phyloP scores from a whole-genome alignment of 2,888 invertebrate genomes.

The Drosophila atripex region DNA sequence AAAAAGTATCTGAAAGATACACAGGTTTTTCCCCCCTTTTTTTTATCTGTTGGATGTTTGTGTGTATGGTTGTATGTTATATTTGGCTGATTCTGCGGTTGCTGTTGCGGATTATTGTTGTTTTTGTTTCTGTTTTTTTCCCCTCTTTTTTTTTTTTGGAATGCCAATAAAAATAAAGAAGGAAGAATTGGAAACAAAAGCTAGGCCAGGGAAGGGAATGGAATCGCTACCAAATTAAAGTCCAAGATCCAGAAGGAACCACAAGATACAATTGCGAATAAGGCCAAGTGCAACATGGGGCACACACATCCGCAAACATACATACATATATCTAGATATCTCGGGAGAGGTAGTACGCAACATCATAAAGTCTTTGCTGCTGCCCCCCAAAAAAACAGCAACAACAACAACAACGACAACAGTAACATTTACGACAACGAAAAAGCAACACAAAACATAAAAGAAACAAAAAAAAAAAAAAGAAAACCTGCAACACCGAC shows the following conservation, averaged over 20 bases:
- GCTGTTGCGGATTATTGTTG: slow-evolving; percentile 6
- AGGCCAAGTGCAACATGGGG: slow-evolving; percentile 76
- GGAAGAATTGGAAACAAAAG: too few species aligned
- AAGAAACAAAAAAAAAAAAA: slow-evolving; percentile 2
- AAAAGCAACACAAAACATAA: slow-evolving; percentile 4
- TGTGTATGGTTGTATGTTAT: slow-evolving; percentile 8
- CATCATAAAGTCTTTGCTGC: slow-evolving; percentile 40
- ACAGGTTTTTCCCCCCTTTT: slow-evolving; percentile 35
- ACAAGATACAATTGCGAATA: slow-evolving; percentile 51
- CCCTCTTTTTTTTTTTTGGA: slow-evolving; percentile 38
- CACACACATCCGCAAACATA: too few species aligned
- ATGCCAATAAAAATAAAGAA: slow-evolving; percentile 46
- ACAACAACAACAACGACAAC: neutral
- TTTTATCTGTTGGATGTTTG: neutral
- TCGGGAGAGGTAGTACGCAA: slow-evolving; percentile 37
- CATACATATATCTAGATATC: slow-evolving; percentile 12
- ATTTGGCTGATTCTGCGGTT: slow-evolving; percentile 31
- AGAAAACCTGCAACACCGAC: slow-evolving; percentile 47
- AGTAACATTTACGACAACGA: slow-evolving; percentile 3
- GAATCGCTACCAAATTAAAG: slow-evolving; percentile 56
- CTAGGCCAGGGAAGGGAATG: slow-evolving; percentile 41
- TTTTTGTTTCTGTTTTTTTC: slow-evolving; percentile 15
- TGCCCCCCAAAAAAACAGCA: slow-evolving; percentile 27
- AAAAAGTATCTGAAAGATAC: slow-evolving; percentile 31
- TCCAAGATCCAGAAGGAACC: slow-evolving; percentile 62